Base-by-base conservation (phyloP, 1,140 invertebrate species). In the Manduca sexta region DNA sequence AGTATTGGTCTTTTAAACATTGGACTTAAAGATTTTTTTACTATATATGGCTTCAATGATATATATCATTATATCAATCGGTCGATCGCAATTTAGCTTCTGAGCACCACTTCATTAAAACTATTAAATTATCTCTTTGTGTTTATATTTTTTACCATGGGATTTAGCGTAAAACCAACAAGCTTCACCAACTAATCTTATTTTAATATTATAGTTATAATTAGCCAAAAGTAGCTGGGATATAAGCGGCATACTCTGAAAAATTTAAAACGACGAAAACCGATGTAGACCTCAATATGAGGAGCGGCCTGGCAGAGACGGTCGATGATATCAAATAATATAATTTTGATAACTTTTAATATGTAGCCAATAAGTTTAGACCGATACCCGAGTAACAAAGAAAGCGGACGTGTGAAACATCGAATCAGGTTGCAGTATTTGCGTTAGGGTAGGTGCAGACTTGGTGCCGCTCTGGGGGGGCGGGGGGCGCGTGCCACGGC, bases 331-430 rank as follows among this genome's bases (percentile, higher is more conserved):
- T 26, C 8, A 26, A 26, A 35, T n/a, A 35, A 35, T 3, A 14
- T 5, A 3, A 1, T n/a, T 35, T 35, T n/a, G n/a, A n/a, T n/a
- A n/a, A 5, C n/a, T 35, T 35, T 12, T n/a, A 11, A 35, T n/a
- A 35, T 2, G 5, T 35, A 5, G n/a, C n/a, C n/a, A 35, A 14
- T 34, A n/a, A n/a, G n/a, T n/a, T n/a, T n/a, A 34, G 21, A 45
- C 35, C 15, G 35, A 43, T 18, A 29, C 39, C 31, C 26, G 42
- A 44, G 38, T 18, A 33, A 63, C 59, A 60, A 35, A 49, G 47
- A 56, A 63, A 67, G 64, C 64, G 33, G 38, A 56, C 40, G 56
- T 52, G 34, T 46, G 48, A 45, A 33, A 57, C 45, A 66, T 56
- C 46, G 53, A 59, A 47, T 48, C 34, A 14, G 41, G 14, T 31